Evolutionary conservation across 2,888 invertebrate species (phyloP).

Genomic region (Pandemis cinnamomeana): DNA sequence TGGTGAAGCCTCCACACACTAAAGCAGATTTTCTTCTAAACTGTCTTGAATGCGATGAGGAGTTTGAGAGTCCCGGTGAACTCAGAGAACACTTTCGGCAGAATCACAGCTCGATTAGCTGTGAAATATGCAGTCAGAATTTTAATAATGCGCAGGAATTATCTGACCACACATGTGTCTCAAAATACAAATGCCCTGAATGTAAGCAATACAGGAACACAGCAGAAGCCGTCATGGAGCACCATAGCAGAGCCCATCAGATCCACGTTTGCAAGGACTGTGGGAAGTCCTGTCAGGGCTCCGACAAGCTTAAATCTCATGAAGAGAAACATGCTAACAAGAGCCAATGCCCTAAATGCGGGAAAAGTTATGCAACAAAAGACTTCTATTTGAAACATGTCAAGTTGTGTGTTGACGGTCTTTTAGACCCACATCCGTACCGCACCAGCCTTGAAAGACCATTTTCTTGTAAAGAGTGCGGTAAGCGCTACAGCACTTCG

Average conservation of each 20-base stretch:
- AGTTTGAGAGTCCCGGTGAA: conserved; percentile 53
- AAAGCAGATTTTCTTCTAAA: not conserved
- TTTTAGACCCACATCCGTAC: conserved; percentile 70
- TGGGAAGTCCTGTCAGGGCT: conserved; percentile 65
- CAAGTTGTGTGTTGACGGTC: conserved; percentile 65
- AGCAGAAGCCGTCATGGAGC: conserved; percentile 59
- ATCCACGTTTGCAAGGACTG: conserved; percentile 68
- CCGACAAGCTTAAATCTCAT: conserved; percentile 65
- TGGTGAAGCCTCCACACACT: not conserved
- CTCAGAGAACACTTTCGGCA: conserved; percentile 59
- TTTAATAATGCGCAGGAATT: conserved; percentile 53
- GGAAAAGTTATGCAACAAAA: conserved; percentile 69
- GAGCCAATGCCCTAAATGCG: conserved; percentile 72
- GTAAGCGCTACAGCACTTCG: conserved; percentile 71
- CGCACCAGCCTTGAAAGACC: conserved; percentile 63
- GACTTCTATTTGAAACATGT: conserved; percentile 71
- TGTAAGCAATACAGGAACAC: conserved; percentile 59
- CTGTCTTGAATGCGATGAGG: conserved; percentile 58
- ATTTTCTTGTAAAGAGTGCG: conserved; percentile 67
- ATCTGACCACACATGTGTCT: conserved; percentile 52
- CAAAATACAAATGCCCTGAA: conserved; percentile 59
- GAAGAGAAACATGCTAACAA: conserved; percentile 69
- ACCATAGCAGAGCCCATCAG: conserved; percentile 58
- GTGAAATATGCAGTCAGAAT: conserved; percentile 61
- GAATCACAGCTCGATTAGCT: conserved; percentile 58